Base-by-base conservation (phyloP, 2,888 invertebrate species). In the Deilephila elpenor region DNA sequence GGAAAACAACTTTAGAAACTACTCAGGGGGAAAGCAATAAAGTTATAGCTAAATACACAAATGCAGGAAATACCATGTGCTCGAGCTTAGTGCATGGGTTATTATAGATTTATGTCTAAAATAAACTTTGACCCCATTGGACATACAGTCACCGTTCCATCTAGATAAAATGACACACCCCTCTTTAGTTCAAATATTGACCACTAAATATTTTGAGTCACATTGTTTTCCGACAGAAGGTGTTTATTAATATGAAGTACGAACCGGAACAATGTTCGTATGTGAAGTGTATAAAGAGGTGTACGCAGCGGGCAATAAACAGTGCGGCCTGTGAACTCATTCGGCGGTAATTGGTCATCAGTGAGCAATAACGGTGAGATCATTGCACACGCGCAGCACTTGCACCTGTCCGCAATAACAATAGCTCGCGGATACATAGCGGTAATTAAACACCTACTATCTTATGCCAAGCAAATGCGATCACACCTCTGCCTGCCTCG, bases 281-380 rank as follows among this genome's bases (percentile, higher is more conserved):
- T 73, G 67, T 74, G 73, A 76, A 78, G 73, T 62, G 75, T 75
- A 75, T 70, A 71, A 71, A 67, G 44, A 44, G 77, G 74, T 78
- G 80, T 81, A 77, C 78, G 75, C 74, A 80, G 82, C 78, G 80
- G 80, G 83, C 80, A 72, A 75, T 83, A 82, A 83, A 83, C 82
- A 83, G 75, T 78, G 75, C 79, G 79, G 83, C 85, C 87, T 86
- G 83, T 89, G 89, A 88, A 89, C 88, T 89, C 89, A 89, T 85
- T 85, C 80, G 83, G 83, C 83, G 82, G 88, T 88, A 87, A 87
- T 89, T 89, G 89, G 88, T 89, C 90, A 89, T 87, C 86, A 88
- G 87, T 93, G 92, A 93, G 93, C 92, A 92, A 92, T 89, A 85
- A 82, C 83, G 89, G 88, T 93, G 93, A 93, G 91, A 90, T 93